Base-by-base conservation (phyloP, 2,888 invertebrate species). In the Drosophila anomalata region DNA sequence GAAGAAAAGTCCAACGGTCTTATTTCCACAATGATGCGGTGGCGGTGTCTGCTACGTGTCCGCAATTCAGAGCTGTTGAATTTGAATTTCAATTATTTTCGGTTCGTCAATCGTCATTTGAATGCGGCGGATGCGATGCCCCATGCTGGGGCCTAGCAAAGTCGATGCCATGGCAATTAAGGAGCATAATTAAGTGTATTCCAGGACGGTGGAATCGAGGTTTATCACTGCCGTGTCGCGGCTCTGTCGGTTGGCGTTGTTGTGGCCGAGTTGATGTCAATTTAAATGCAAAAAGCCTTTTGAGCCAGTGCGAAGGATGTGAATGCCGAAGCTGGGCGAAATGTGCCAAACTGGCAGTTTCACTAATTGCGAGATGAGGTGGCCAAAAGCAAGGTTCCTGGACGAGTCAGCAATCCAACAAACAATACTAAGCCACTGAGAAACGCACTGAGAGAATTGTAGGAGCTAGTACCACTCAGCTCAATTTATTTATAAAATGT, bases 201-300 rank as follows among this genome's bases (percentile, higher is more conserved):
- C 56, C 36, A 46, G 24, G 6, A 51, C 36, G 33, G 24, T 14
- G 17, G 54, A 33, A 42, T 11, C 41, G 47, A 42, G 62, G 51
- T 33, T 42, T 48, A 60, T 60, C 61, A 62, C 61, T 61, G 61
- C 61, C 61, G 33, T 48, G 48, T 61, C 61, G 48, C 6, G 17
- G 41, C 17, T 42, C 31, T 17, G 9, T 31, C 14, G 59, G 22
- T 31, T 14, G 14, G 41, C 41, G 54, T 41, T 77, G 70, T 82
- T 79, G 69, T 68, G 67, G 62, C 36, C 48, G 39, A 50, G 56
- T 39, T 67, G 66, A 73, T 73, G 75, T 77, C 82, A 87, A 87
- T 87, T 83, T 73, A 83, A 75, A 83, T 79, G 82, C 82, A 77
- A 87, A 86, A 76, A 69, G 69, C 71, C 80, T 76, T 86, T 73